These are phyloP conservation scores for Synaphobranchus kaupii DNA, from an alignment of 2,797 vertebrate species.

Conservation along the genomic window DNA sequence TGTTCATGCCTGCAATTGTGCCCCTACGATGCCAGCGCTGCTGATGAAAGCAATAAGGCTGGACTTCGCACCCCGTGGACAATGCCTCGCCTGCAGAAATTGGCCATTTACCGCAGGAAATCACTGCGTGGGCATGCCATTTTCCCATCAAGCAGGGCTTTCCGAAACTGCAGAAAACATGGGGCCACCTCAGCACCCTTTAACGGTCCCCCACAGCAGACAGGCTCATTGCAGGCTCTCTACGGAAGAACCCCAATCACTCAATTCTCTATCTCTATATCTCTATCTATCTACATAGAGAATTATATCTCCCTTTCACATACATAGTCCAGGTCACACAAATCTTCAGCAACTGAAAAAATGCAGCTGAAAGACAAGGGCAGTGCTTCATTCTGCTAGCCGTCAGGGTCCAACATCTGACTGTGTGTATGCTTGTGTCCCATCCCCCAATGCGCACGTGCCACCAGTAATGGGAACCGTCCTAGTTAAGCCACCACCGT, in stretches of 20 bases:
- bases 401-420: neutral
- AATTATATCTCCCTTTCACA: neutral
- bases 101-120: neutral
- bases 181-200: neutral
- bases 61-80: neutral
- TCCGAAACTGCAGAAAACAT: neutral
- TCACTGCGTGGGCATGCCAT: neutral
- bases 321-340: neutral
- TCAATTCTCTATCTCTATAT: neutral
- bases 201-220: neutral
- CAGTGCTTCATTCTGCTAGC: neutral
- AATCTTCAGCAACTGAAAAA: neutral
- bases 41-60: neutral
- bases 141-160: neutral
- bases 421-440: neutral
- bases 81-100: conserved; percentile 7
- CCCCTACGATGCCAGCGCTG: neutral
- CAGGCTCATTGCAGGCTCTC: neutral
- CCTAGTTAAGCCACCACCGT: neutral
- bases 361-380: neutral
- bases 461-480: neutral
- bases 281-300: neutral
- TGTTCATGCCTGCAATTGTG: neutral
- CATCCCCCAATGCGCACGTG: neutral
- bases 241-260: neutral